Base-by-base conservation (phyloP, 1,140 invertebrate genomes). In the Olivierus martensii region DNA sequence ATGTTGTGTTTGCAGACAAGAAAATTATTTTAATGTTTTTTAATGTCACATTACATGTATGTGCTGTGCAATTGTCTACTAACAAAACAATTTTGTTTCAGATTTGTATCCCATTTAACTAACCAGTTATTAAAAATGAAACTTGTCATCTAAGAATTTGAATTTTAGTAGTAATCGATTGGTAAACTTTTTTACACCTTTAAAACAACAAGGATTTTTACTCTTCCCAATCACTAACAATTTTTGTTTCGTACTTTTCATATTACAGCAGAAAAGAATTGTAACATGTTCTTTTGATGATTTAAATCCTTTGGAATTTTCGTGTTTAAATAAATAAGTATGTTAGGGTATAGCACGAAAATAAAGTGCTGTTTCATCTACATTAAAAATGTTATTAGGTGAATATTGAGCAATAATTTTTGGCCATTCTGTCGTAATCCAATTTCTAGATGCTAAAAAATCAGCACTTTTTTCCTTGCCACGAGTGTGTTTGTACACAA, bases 61-160 rank as follows among this genome's bases (percentile, higher is more conserved):
- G 46, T 7, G 46, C 46, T 9, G 22, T 48, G 15, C 37, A 39
- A 15, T 41, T 49, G 19, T 49, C 48, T 19, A 49, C 39, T 15
- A 49, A 19, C 10, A 49, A 37, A 17, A 49, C 35, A 19, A 49
- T 41, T 21, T 49, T 41, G 14, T 19, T n/a, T 38, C 35, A 49
- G 48, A 18, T 17, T 7, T 10, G 9, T 49, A 11, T 49, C 48
- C 48, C 48, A 49, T 49, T 49, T 49, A 14, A 22, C 9, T 14
- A 49, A 12, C 18, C n/a, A 49, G 37, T 49, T 19, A 4, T 17
- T 49, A 19, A 49, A 49, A 21, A 49, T 49, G 37, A 6, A 1
- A 11, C 35, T 14, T 17, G 37, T 74, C 70, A 74, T 75, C 72
- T 72, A 73, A 11, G 71, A 67, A 60, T 66, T 73, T 45, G 62